These are phyloP conservation scores for Sminthurides aquaticus DNA, from an alignment of 2,888 invertebrate species.

Conservation along the genomic window DNA sequence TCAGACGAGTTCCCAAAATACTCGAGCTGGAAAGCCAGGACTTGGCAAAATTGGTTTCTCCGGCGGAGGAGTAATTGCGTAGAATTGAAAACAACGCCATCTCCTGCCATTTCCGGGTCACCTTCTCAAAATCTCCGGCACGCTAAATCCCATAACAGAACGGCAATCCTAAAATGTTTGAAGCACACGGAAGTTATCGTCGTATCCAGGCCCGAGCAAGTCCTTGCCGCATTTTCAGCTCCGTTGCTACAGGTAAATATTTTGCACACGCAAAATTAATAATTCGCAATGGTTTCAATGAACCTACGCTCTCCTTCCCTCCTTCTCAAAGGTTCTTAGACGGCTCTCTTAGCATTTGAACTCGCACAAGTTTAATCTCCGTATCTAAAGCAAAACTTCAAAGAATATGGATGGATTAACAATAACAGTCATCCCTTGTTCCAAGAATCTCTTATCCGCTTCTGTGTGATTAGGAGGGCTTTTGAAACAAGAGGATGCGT, in stretches of 20 bases:
- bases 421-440: no score
- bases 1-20: constrained; percentile 6
- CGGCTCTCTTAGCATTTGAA: no score
- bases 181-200: constrained; percentile 13
- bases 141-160: background rate
- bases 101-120: background rate
- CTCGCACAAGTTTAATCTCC: no score
- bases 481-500: no score
- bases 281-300: no score
- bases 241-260: constrained; percentile 13
- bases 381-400: no score
- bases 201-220: constrained; percentile 8
- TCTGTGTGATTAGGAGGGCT: no score
- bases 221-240: constrained; percentile 12
- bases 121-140: background rate
- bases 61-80: background rate
- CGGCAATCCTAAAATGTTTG: background rate
- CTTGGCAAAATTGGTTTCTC: constrained; percentile 10
- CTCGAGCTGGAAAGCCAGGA: constrained; percentile 1
- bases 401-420: no score
- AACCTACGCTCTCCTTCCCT: no score
- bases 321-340: no score
- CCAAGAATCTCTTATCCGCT: no score
- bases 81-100: background rate
- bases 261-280: no score